Conservation (phyloP, 2,888 invertebrate genomes). For the Helobdella robusta region DNA sequence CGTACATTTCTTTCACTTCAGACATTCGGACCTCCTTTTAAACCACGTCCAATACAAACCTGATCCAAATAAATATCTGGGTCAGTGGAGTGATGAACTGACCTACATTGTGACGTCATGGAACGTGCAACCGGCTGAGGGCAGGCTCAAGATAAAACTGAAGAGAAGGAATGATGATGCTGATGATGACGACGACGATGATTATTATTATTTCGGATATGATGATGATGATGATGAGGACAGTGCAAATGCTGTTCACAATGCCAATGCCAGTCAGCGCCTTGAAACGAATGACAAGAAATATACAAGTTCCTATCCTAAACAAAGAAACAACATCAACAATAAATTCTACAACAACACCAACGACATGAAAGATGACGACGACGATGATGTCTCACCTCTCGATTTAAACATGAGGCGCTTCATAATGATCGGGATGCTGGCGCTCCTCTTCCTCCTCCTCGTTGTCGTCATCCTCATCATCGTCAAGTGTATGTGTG, state of each 20-base stretch:
- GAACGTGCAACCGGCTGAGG: constrained; percentile 6
- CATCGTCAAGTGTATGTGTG: no score
- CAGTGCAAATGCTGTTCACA: neutral
- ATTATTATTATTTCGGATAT: neutral
- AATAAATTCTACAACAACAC: no score
- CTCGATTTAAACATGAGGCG: no score
- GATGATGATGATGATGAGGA: neutral
- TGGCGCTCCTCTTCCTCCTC: no score
- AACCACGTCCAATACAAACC: neutral
- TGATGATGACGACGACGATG: neutral
- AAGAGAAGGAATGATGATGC: neutral
- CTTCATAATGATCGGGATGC: no score
- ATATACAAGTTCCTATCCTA: no score
- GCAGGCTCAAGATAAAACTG: neutral
- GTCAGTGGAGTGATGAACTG: neutral
- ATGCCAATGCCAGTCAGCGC: no score
- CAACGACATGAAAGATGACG: no score
- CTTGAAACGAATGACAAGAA: no score
- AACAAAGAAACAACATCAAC: no score
- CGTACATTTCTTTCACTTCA: neutral
- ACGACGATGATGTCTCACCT: no score
- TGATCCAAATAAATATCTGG: neutral
- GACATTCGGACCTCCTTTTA: neutral
- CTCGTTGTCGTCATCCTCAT: no score
- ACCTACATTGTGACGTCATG: neutral